Conservation (phyloP, 2,888 invertebrate species). For the Temnothorax ravouxi region DNA sequence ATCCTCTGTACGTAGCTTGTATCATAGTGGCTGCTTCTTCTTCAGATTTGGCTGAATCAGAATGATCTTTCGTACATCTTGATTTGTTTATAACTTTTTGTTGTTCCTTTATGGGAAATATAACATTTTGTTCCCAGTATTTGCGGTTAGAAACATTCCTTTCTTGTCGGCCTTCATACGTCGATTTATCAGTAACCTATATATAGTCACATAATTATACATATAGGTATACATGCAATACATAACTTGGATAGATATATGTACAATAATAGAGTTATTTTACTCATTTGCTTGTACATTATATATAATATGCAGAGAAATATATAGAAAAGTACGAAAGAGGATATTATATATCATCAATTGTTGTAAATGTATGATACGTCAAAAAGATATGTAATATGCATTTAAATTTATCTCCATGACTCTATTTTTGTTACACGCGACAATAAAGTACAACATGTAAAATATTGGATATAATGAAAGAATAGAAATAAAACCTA, state of each 20-base stretch:
- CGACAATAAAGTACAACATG: background rate
- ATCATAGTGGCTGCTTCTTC: constrained; percentile 84
- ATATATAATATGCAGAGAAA: too few relatives aligned
- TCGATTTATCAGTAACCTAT: constrained; percentile 62
- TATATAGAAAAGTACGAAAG: background rate
- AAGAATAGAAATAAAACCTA: background rate
- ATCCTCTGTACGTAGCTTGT: constrained; percentile 84
- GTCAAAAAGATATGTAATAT: background rate
- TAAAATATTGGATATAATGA: background rate
- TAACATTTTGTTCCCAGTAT: constrained; percentile 68
- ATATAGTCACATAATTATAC: background rate
- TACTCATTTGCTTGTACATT: background rate
- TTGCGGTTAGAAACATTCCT: constrained; percentile 63
- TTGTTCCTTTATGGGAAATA: constrained; percentile 63
- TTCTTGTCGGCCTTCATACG: constrained; percentile 57
- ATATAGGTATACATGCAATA: background rate
- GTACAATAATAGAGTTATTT: background rate
- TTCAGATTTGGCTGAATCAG: constrained; percentile 79
- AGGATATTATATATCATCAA: background rate
- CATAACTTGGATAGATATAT: background rate
- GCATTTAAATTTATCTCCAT: background rate
- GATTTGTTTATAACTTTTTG: constrained; percentile 49
- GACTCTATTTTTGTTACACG: background rate
- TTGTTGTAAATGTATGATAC: background rate
- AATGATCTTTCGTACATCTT: constrained; percentile 58